Conservation (phyloP, 2,113 vertebrate species). For the Archocentrus centrarchus region DNA sequence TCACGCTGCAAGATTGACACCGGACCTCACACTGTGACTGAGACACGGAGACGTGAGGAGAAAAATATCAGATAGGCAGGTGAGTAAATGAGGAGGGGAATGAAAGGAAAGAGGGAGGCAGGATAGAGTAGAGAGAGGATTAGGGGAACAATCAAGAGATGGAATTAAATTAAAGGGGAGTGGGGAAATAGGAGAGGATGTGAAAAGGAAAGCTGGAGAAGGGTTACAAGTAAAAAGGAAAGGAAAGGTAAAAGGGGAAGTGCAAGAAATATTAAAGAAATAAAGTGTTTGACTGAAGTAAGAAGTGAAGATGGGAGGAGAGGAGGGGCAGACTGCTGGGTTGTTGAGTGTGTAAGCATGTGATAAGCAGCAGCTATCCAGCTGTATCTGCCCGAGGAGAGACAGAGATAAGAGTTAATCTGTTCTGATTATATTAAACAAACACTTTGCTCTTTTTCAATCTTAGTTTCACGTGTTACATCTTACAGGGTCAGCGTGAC, state of each 20-base stretch:
- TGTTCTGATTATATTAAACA: slow-evolving; percentile 42
- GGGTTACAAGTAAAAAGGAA: neutral
- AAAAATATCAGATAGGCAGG: slow-evolving; percentile 4
- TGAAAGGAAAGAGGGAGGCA: neutral
- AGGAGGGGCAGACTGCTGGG: slow-evolving; percentile 6
- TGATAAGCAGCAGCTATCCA: slow-evolving; percentile 53
- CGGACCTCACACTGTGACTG: slow-evolving; percentile 28
- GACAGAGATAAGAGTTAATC: slow-evolving; percentile 51
- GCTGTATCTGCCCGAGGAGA: slow-evolving; percentile 42
- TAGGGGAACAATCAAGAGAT: neutral
- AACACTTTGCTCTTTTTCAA: slow-evolving; percentile 13
- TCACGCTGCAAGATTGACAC: slow-evolving; percentile 36
- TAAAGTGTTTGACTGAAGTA: neutral
- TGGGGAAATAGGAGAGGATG: neutral
- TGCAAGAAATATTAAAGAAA: no score
- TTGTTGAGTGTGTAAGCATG: slow-evolving; percentile 35
- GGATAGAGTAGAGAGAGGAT: neutral
- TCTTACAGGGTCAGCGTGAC: neutral
- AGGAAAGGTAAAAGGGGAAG: neutral
- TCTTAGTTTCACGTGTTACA: neutral
- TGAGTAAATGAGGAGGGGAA: neutral
- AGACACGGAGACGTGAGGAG: neutral
- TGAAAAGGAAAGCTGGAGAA: neutral
- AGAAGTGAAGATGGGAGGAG: neutral
- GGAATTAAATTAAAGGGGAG: neutral